These are phyloP conservation scores for Drosophila nasuta DNA, from an alignment of 1,140 invertebrate genomes.

Conservation along the genomic window DNA sequence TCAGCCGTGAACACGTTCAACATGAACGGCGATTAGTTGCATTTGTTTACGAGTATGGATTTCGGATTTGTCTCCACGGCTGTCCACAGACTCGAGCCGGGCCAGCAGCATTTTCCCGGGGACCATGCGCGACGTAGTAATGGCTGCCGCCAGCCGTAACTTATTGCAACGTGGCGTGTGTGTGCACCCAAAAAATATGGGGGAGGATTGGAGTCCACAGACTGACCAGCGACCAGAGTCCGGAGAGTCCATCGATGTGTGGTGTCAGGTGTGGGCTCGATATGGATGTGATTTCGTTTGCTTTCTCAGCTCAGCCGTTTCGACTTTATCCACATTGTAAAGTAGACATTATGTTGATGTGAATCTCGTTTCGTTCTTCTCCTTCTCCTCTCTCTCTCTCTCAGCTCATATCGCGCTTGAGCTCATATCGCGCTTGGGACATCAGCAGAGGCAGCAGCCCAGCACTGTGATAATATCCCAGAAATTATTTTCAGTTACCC, in stretches of 20 bases:
- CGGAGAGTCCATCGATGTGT: background rate
- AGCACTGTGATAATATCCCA: slow-evolving; percentile 70
- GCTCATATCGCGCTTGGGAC: slow-evolving; percentile 75
- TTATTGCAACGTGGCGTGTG: slow-evolving; percentile 79
- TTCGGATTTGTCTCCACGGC: slow-evolving; percentile 75
- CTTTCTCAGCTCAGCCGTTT: slow-evolving; percentile 34
- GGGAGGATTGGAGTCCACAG: slow-evolving; percentile 50
- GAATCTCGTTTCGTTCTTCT: slow-evolving; percentile 33
- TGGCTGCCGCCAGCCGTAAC: slow-evolving; percentile 69
- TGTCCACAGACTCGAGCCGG: background rate
- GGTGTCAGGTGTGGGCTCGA: slow-evolving; percentile 48
- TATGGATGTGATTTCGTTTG: slow-evolving; percentile 81
- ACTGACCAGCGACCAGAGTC: slow-evolving; percentile 1
- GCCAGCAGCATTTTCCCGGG: slow-evolving; percentile 16
- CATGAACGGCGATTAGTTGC: slow-evolving; percentile 82
- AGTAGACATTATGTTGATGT: slow-evolving; percentile 83
- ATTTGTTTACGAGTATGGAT: slow-evolving; percentile 83
- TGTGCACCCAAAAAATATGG: slow-evolving; percentile 42
- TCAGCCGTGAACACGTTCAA: slow-evolving; percentile 80
- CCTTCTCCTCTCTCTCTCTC: slow-evolving; percentile 16
- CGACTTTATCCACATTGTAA: slow-evolving; percentile 80
- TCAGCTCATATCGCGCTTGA: too few relatives aligned
- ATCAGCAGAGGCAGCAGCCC: slow-evolving; percentile 54
- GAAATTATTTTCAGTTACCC: slow-evolving; percentile 80
- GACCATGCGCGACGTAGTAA: slow-evolving; percentile 64